Conservation (phyloP, 2,113 vertebrate species). For the Xyliphius kryptos region DNA sequence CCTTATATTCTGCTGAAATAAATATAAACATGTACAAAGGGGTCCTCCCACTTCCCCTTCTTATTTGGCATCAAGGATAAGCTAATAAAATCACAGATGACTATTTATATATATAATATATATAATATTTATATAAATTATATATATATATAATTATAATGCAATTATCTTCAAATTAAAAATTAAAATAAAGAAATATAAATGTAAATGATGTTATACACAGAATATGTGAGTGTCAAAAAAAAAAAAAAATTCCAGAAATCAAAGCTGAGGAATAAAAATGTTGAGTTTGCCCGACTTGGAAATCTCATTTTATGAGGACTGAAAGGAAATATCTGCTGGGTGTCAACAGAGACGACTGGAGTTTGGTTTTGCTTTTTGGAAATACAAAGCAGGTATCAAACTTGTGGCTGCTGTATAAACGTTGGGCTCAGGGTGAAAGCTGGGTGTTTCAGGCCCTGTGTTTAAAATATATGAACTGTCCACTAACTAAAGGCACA, state of each 20-base stretch:
- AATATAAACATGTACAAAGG: slow-evolving; percentile 65
- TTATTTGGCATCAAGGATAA: slow-evolving; percentile 61
- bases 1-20: slow-evolving; percentile 69
- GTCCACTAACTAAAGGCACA: neutral
- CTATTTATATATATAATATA: slow-evolving; percentile 7
- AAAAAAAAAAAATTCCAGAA: slow-evolving; percentile 50
- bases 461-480: neutral
- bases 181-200: slow-evolving; percentile 35
- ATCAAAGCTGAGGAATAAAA: slow-evolving; percentile 44
- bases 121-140: too few species aligned
- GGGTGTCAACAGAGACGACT: too few species aligned
- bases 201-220: slow-evolving; percentile 52
- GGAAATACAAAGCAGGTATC: too few species aligned
- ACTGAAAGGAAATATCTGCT: too few species aligned
- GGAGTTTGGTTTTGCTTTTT: too few species aligned
- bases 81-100: neutral
- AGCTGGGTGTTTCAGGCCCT: slow-evolving; percentile 7
- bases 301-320: too few species aligned
- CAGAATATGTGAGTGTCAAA: slow-evolving; percentile 52
- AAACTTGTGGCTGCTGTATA: too few species aligned
- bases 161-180: slow-evolving; percentile 45
- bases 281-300: neutral
- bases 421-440: slow-evolving; percentile 22
- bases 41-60: slow-evolving; percentile 33
- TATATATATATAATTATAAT: slow-evolving; percentile 42